phyloP scores from a whole-genome alignment of 2,888 invertebrate genomes.

The Stegophylla sp. region DNA sequence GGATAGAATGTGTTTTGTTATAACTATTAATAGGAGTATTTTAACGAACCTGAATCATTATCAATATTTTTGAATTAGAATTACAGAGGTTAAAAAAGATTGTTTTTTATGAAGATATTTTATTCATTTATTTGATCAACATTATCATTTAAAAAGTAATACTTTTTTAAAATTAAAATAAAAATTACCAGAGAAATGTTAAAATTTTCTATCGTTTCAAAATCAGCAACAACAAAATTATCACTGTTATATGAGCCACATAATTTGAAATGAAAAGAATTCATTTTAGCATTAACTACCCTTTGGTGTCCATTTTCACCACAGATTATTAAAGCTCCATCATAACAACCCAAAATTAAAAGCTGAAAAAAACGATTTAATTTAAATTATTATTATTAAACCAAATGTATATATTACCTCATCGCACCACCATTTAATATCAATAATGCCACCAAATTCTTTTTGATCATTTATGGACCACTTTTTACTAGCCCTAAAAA shows the following conservation, averaged over 20 bases:
- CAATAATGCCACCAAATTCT: conserved; percentile 44
- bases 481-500: conserved; percentile 32
- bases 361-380: conserved; percentile 30
- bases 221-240: conserved; percentile 50
- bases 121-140: no score
- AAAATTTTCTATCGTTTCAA: conserved; percentile 25
- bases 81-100: neutral
- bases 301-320: conserved; percentile 42
- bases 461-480: conserved; percentile 52
- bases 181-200: conserved; percentile 37
- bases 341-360: conserved; percentile 44
- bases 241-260: conserved; percentile 51
- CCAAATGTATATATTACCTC: conserved; percentile 22
- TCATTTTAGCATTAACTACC: conserved; percentile 47
- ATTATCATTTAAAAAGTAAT: neutral
- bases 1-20: neutral
- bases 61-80: no score
- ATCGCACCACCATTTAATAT: conserved; percentile 49
- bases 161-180: neutral
- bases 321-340: conserved; percentile 40
- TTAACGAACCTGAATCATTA: no score
- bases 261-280: conserved; percentile 31
- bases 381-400: neutral
- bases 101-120: no score
- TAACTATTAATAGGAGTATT: no score